Evolutionary conservation across 2,888 invertebrate species (phyloP), one percentile per base, ranked within the genome.

Genomic region (Cerceris ruficornis): DNA sequence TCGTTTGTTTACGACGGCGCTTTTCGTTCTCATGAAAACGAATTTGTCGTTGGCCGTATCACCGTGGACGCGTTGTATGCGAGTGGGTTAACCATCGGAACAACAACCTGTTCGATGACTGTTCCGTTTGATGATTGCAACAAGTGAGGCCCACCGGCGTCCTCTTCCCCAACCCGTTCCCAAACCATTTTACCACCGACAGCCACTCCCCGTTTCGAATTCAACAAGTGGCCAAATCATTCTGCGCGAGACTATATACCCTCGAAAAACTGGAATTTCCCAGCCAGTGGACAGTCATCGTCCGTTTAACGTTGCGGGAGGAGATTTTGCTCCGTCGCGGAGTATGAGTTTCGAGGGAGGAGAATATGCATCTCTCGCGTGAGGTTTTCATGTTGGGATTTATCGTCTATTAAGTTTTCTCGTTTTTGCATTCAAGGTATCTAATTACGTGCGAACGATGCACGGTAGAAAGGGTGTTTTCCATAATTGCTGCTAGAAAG

Each of bases 161-260:
- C 65, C 76, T 76, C 75, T 80, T 82, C 84, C 77, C 86, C 80
- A 73, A 61, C 67, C 78, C 68, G 80, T 76, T 81, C 81, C 76
- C 81, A 81, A 86, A 86, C 86, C 86, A 86, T 84, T 86, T 87
- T 86, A 86, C 84, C 80, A 81, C 87, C 87, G 79, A 83, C 87
- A 81, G 80, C 87, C 82, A 87, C 86, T 84, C 83, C 82, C 78
- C 83, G 82, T 84, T 75, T 83, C 85, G 84, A 84, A 88, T 88
- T 90, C 91, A 91, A 91, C 91, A 90, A 90, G 90, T 91, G 90
- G 90, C 88, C 89, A 88, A 91, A 91, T 91, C 89, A 91, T 91
- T 91, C 87, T 88, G 73, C 82, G 80, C 83, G 83, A 75, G 78
- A 64, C 80, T 15, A 61, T 75, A 62, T 59, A 59, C 69, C 79